Base-by-base conservation (phyloP, 2,113 vertebrate genomes). In the Sapajus apella region DNA sequence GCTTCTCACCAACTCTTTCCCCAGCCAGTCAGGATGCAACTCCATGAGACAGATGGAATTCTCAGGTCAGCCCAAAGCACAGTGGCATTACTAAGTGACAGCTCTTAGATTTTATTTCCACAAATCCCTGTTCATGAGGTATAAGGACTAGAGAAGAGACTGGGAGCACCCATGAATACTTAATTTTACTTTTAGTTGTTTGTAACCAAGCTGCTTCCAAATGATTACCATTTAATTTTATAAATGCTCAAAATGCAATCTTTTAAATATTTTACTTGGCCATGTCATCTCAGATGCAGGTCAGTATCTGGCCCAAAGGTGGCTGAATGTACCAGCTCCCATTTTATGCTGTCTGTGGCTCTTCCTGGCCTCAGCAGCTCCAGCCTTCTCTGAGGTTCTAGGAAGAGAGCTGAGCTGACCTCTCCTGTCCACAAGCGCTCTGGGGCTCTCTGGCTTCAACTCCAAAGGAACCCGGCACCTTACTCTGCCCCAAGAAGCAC, bases 291-390 rank as follows among this genome's bases (percentile, higher is more conserved):
- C 50, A 77, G 50, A 77, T 32, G 56, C 32, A 30, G 88, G 32
- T 37, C 23, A 50, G 32, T 17, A 18, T 81, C 52, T 73, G 40
- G 37, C 3, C 32, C 6, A 27, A 32, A 83, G 50, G 13, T 73
- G 21, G 58, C 6, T 13, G 40, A 1, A 20, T 17, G 55, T 32
- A 27, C 30, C 4, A 27, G 45, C 21, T 40, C 37, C 8, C 37
- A 35, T 52, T 40, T 3, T 20, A 9, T 32, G 23, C 8, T n/a
- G 14, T 8, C 32, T 73, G 5, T 0, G 1, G 37, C 6, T 17
- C 32, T 52, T 6, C 12, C 5, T 20, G 25, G 16, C 8, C 5
- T 5, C 35, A 64, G 16, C 52, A 73, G n/a, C 17, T 47, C 9
- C 8, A 9, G 4, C 21, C 21, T 30, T 16, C 18, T 61, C 21